Evolutionary conservation across 2,113 vertebrate genomes (phyloP), one percentile per base, ranked within the genome.

Genomic region (Cygnus atratus): DNA sequence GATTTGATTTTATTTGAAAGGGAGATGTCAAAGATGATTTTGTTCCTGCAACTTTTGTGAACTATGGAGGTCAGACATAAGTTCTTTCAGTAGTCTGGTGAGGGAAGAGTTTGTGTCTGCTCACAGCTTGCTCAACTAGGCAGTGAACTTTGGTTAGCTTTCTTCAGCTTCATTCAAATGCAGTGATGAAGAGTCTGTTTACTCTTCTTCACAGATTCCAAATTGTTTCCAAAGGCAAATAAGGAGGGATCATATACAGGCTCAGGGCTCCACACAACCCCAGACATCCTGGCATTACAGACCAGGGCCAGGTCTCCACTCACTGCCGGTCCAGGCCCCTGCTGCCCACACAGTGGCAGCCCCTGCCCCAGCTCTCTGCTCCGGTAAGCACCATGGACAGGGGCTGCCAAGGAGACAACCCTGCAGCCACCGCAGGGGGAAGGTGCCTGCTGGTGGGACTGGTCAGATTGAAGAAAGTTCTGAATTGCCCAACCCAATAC

Each of bases 341-440:
- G 31, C 5, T 31, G 33, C 20, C 43, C 19, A 10, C 19, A 20
- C 65, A 15, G 21, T 33, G 10, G 21, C 43, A n/a, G 44, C 31
- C 31, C 58, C 58, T 61, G n/a, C 58, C 58, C 57, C 21, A 14
- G 33, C 58, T 35, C 46, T 10, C n/a, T 22, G 46, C 58, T 61
- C 17, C 31, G 12, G 21, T 62, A 37, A 94, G 84, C 66, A 93
- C 96, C 81, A 82, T 29, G 90, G 93, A 91, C 87, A 87, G 84
- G 52, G 79, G 4, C 17, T 25, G 31, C 48, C 46, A 3, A 4
- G 1, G 55, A 24, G 24, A 65, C 2, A 2, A 26, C 24, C 9
- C 5, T 2, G 44, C 7, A 22, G 71, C 57, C 62, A 52, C 41
- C 0, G 16, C 43, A 16, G 43, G 43, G 5, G 75, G 71, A 48